Evolutionary conservation across 2,888 invertebrate species (phyloP).

Genomic region (Melanostoma scalare): DNA sequence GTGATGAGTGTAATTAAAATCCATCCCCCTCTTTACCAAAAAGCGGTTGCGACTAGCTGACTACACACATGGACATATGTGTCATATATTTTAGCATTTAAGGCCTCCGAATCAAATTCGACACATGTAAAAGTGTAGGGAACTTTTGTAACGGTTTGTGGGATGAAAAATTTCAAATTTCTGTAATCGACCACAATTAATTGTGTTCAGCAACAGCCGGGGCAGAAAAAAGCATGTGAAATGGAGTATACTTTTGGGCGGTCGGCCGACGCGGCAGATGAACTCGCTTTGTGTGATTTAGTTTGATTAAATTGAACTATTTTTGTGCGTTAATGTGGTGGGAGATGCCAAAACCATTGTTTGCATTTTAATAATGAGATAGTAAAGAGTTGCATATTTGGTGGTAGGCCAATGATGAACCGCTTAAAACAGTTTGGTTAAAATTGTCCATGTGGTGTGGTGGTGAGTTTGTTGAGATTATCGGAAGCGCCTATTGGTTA

Average conservation of each 20-base stretch:
- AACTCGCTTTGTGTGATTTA: neutral
- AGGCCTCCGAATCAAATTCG: slow-evolving; percentile 49
- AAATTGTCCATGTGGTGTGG: slow-evolving; percentile 38
- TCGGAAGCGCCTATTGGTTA: slow-evolving; percentile 3
- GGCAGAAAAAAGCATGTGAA: slow-evolving; percentile 7
- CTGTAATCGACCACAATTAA: slow-evolving; percentile 72
- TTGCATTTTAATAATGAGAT: slow-evolving; percentile 54
- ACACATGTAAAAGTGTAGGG: slow-evolving; percentile 10
- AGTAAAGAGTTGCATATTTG: slow-evolving; percentile 49
- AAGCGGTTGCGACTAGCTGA: slow-evolving; percentile 31
- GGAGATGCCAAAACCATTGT: slow-evolving; percentile 21
- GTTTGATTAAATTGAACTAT: slow-evolving; percentile 25
- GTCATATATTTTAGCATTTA: slow-evolving; percentile 24
- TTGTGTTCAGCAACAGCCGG: slow-evolving; percentile 40
- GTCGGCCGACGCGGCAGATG: neutral
- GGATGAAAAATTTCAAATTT: slow-evolving; percentile 53
- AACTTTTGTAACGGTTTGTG: slow-evolving; percentile 10
- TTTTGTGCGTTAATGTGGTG: slow-evolving; percentile 14
- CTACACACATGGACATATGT: slow-evolving; percentile 9
- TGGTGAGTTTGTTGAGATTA: slow-evolving; percentile 53
- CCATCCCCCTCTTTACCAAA: slow-evolving; percentile 33
- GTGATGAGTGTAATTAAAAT: slow-evolving; percentile 69
- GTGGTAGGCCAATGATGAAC: slow-evolving; percentile 65
- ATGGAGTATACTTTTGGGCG: slow-evolving; percentile 14
- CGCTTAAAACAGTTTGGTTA: slow-evolving; percentile 66